Evolutionary conservation across 2,888 invertebrate species (phyloP).

Genomic region (Caradrina kadenii): DNA sequence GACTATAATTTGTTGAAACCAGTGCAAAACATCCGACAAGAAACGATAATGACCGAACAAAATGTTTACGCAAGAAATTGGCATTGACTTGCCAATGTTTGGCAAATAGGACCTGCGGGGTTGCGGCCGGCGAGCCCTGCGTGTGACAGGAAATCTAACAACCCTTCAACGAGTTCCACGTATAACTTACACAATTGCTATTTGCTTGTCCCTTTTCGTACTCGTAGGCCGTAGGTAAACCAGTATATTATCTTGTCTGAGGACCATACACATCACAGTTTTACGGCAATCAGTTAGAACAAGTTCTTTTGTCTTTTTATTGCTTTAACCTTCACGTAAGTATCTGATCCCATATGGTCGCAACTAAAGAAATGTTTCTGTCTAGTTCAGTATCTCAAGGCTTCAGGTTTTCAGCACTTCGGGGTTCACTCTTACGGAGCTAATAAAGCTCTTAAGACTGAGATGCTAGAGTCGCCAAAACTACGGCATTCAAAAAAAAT

Average conservation of each 20-base stretch:
- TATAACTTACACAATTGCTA: conserved; percentile 79
- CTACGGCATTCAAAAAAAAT: too few species aligned
- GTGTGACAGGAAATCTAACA: conserved; percentile 88
- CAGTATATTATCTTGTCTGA: conserved; percentile 56
- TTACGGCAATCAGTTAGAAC: conserved; percentile 51
- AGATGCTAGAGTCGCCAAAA: too few species aligned
- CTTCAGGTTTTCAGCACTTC: too few species aligned
- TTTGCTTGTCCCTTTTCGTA: conserved; percentile 72
- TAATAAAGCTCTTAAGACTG: conserved; percentile 1
- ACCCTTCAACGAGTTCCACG: conserved; percentile 82
- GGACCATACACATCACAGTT: conserved; percentile 52
- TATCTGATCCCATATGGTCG: conserved; percentile 28
- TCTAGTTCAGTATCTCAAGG: conserved; percentile 6
- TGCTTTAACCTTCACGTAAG: conserved; percentile 34
- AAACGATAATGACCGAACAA: conserved; percentile 82
- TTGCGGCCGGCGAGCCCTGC: conserved; percentile 78
- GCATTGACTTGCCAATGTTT: conserved; percentile 83
- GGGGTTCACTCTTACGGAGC: conserved; percentile 27
- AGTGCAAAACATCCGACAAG: conserved; percentile 74
- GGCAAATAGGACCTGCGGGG: conserved; percentile 83
- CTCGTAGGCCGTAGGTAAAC: too few species aligned
- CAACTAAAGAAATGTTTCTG: conserved; percentile 34
- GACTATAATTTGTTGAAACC: conserved; percentile 65
- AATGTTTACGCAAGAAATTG: conserved; percentile 86
- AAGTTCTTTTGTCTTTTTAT: conserved; percentile 43